Conservation (phyloP, 2,888 invertebrate species). For the Cephus rjabovi region DNA sequence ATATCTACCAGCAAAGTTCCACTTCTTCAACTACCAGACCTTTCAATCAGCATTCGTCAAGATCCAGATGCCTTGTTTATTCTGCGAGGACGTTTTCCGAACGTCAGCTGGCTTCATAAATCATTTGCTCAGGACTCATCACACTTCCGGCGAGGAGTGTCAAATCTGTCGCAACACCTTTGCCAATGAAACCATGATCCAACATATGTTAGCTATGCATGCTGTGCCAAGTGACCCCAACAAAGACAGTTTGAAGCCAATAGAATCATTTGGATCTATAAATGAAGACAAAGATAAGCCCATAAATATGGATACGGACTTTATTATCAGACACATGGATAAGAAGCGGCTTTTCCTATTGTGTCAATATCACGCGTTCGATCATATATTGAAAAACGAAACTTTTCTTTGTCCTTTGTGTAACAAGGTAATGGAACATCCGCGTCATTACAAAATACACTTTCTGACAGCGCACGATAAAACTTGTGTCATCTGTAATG, state of each 20-base stretch:
- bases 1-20: background rate
- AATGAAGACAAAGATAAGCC: background rate
- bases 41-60: background rate
- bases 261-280: slow-evolving; percentile 13
- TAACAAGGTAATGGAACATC: slow-evolving; percentile 25
- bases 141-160: slow-evolving; percentile 34
- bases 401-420: slow-evolving; percentile 33
- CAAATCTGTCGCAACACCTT: slow-evolving; percentile 39
- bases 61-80: background rate
- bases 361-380: slow-evolving; percentile 37
- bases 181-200: slow-evolving; percentile 33
- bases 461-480: slow-evolving; percentile 41
- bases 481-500: slow-evolving; percentile 44
- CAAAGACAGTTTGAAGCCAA: background rate
- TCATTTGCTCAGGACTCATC: slow-evolving; percentile 39
- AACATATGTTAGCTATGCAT: slow-evolving; percentile 44
- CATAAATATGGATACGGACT: slow-evolving; percentile 32
- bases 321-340: slow-evolving; percentile 1
- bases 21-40: background rate
- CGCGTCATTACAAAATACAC: slow-evolving; percentile 37
- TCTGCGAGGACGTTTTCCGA: background rate
- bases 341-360: slow-evolving; percentile 34
- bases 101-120: background rate
- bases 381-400: slow-evolving; percentile 16
- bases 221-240: slow-evolving; percentile 22